Evolutionary conservation across 2,888 invertebrate genomes (phyloP).

Genomic region (Sepiola atlantica): DNA sequence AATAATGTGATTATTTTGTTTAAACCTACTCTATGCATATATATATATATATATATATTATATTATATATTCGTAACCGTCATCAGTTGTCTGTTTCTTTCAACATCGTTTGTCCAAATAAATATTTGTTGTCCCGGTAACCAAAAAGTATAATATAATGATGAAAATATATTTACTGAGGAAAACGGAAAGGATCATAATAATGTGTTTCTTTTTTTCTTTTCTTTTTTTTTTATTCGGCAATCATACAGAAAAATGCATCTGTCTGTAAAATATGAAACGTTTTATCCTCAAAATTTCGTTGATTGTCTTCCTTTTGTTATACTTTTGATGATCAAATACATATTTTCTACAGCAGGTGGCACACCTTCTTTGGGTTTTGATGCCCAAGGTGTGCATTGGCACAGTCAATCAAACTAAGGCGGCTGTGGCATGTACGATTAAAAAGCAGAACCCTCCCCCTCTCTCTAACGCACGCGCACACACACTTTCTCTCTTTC

Average conservation of each 20-base stretch:
- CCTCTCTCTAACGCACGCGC: neutral
- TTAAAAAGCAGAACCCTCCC: neutral
- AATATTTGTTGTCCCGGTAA: too few relatives aligned
- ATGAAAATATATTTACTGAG: neutral
- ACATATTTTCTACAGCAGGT: conserved; percentile 14
- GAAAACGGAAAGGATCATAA: neutral
- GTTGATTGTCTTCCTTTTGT: neutral
- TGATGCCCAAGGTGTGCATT: neutral
- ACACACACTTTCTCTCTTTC: too few relatives aligned
- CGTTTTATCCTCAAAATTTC: neutral
- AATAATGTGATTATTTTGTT: too few relatives aligned
- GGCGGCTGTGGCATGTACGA: neutral
- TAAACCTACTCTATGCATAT: too few relatives aligned
- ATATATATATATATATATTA: too few relatives aligned
- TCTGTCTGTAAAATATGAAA: conserved; percentile 6
- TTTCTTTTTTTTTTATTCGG: neutral
- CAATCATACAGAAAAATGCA: neutral
- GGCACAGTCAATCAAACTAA: conserved; percentile 15
- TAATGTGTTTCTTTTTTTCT: neutral
- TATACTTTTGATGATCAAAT: neutral
- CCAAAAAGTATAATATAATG: neutral
- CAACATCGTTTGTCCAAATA: too few relatives aligned
- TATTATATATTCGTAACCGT: too few relatives aligned
- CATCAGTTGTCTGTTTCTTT: too few relatives aligned
- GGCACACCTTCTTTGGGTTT: neutral